Percentiles rank a stretch among this genome's conserved stretches.
phyloP scores from a whole-genome alignment of 2,797 vertebrate genomes.

The Anabacerthia variegaticeps region DNA sequence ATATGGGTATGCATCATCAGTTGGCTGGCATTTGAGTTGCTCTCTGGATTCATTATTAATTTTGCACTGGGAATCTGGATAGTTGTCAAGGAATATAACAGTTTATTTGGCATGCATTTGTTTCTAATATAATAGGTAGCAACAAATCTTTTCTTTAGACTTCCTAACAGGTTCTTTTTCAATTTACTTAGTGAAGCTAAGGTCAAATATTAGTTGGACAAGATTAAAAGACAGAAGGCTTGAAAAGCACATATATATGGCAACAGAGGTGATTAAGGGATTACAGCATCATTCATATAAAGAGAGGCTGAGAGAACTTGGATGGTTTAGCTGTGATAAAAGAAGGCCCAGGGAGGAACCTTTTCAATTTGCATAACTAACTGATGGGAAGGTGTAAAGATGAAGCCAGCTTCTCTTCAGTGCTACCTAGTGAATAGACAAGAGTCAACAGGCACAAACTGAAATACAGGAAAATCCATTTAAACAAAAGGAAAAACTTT shows the following conservation, averaged over 20 bases:
- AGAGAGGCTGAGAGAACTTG: not conserved
- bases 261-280: not conserved
- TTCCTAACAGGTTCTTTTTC: not conserved
- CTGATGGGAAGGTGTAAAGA: not conserved
- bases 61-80: not conserved
- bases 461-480: not conserved
- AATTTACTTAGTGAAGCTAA: not conserved
- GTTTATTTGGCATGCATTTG: not conserved
- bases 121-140: not conserved
- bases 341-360: not conserved
- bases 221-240: not conserved
- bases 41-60: not conserved
- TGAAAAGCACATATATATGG: not conserved
- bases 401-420: not conserved
- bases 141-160: not conserved
- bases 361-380: not conserved
- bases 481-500: not conserved
- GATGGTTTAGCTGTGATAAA: not conserved
- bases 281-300: not conserved
- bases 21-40: not conserved
- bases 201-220: not conserved
- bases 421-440: not conserved
- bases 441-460: not conserved
- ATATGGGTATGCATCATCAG: not conserved
- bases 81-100: not conserved